Evolutionary conservation across 1,140 invertebrate genomes (phyloP), one percentile per base, ranked within the genome.

Genomic region (Bombus confusus): DNA sequence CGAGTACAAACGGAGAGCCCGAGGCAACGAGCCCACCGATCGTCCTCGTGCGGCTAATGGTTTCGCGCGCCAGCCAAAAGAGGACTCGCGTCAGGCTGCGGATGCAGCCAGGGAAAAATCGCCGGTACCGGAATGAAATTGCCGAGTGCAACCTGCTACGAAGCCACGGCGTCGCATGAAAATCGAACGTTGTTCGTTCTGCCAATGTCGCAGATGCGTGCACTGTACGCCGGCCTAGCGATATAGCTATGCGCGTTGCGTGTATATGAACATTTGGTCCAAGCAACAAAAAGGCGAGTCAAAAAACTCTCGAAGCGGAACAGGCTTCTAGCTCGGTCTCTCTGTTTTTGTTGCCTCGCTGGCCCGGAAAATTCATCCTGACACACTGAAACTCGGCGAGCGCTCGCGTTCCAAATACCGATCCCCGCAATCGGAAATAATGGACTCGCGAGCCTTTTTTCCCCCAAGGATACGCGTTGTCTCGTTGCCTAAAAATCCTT

Each of bases 1-100:
- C 81, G 78, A 80, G 80, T 86, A 71, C 85, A 78, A 88, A 73
- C 81, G 87, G 59, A 39, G 57, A 79, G 43, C 87, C 79, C 18
- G 72, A 15, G 78, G 66, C 74, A 73, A 41, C 52, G 41, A 31
- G 62, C 34, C 34, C 74, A 59, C 62, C 80, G 34, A 83, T 71
- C 41, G 47, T 43, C 72, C 39, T 13, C 18, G 10, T 8, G 13
- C 15, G 15, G n/a, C n/a, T 28, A 13, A 82, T 73, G 69, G 52
- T 43, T n/a, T n/a, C 34, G 41, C 57, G 37, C 37, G 34, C 39
- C 18, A 8, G 22, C 18, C 34, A 3, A 69, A 69, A 37, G 22
- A 41, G 37, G 18, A n/a, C 3, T 52, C 28, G 34, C 68, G 22
- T 5, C 34, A 15, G 15, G n/a, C 64, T 22, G 18, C 18, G 47